Evolutionary conservation across 2,113 vertebrate species (phyloP).

Genomic region (Caranx melampygus): DNA sequence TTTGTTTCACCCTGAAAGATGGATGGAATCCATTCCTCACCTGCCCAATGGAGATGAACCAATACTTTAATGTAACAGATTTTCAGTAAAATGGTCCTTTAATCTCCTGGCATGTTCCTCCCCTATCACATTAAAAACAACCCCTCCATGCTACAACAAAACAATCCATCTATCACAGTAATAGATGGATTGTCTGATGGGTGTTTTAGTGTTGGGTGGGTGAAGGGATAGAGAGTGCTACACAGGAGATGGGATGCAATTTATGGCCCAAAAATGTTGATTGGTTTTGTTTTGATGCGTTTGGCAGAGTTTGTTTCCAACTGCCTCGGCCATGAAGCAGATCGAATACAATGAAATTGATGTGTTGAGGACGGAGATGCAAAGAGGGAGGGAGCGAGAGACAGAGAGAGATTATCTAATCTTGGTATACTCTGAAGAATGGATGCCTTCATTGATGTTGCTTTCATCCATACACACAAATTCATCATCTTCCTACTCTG

Average conservation of each 20-base stretch:
- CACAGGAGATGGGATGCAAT: constrained; percentile 35
- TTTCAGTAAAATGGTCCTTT: constrained; percentile 46
- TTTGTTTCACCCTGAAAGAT: constrained; percentile 10
- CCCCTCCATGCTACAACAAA: background rate
- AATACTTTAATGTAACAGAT: constrained; percentile 5
- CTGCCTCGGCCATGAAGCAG: constrained; percentile 16
- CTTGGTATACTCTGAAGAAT: constrained; percentile 49
- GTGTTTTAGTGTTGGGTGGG: constrained; percentile 2
- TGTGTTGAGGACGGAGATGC: constrained; percentile 20
- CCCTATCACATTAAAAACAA: constrained; percentile 30
- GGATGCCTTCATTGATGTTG: constrained; percentile 46
- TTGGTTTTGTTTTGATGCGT: constrained; percentile 57
- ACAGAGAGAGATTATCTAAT: constrained; percentile 45
- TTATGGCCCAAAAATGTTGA: constrained; percentile 49
- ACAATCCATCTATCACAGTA: constrained; percentile 39
- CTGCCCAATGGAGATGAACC: constrained; percentile 1
- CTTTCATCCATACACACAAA: constrained; percentile 50
- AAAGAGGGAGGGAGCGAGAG: background rate
- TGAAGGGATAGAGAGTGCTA: constrained; percentile 7
- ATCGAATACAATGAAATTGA: constrained; percentile 42
- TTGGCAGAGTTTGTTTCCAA: constrained; percentile 46
- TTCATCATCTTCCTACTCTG: constrained; percentile 19
- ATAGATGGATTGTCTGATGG: constrained; percentile 18
- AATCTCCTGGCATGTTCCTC: background rate
- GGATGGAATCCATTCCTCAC: constrained; percentile 18